Base-by-base conservation (phyloP, 64 coral and sea anemone species). In the Pocillopora damicornis region DNA sequence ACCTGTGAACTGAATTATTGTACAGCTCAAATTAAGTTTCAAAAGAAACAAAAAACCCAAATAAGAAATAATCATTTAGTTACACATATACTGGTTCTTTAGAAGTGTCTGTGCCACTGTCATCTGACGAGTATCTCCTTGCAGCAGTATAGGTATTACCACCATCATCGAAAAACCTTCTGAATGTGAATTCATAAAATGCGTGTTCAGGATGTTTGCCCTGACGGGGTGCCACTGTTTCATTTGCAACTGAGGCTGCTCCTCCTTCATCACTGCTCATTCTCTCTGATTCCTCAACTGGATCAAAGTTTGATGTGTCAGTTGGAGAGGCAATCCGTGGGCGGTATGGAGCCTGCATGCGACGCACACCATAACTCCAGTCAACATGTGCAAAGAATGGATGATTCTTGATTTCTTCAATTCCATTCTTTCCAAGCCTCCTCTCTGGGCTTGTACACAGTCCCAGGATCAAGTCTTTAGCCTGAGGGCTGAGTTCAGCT, bases 41-140 rank as follows among this genome's bases (percentile, higher is more conserved):
- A 7, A 45, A 35, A 76, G 11, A 3, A 35, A 57, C 75, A 38
- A 51, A 18, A 14, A 17, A 18, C 17, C 1, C 11, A 51, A 16
- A 35, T 15, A 6, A 75, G 0, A 77, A 15, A 42, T 20, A 68
- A 8, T 68, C 61, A 26, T 13, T 10, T 16, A 51, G 66, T 72
- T 90, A 96, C 13, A 96, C 94, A 93, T 96, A 96, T 37, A 96
- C 94, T 58, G 94, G 94, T 13, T 89, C 94, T 73, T 92, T 96
- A 22, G 35, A n/a, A 85, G 81, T 85, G 56, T 89, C 90, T 76
- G 63, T 87, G 38, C 89, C 82, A 61, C 86, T 84, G 12, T 88
- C 90, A 11, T 96, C 94, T 63, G 90, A 86, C 63, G 88, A 75
- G 25, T 86, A 88, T 58, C 92, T 63, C n/a, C 91, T 83, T 69